Base-by-base conservation (phyloP, 1,140 invertebrate species). In the Bombus breviceps region DNA sequence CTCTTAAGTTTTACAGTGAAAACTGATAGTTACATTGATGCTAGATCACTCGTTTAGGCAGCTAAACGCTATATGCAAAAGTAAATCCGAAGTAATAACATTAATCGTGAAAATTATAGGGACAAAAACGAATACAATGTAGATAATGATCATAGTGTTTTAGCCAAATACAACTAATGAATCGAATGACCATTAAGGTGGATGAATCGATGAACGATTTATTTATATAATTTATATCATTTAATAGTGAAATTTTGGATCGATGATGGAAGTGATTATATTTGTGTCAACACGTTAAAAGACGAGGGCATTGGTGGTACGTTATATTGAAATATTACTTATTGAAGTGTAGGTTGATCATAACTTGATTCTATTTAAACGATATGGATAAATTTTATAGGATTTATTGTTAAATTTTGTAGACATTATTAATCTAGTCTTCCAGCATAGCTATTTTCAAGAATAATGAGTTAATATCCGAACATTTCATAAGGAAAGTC, bases 381-480 rank as follows among this genome's bases (percentile, higher is more conserved):
- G 22, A 57, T 18, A 15, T 74, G 53, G 43, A 83, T 82, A 76
- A 85, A 81, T 81, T 82, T 92, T 84, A 77, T 81, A 86, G 83
- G 66, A 77, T 81, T 90, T 47, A 62, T 86, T 85, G 81, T 91
- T 92, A 88, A 91, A 91, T 87, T 92, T 90, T 92, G 78, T 91
- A 91, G 78, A 91, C 85, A 87, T 86, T 88, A 92, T 81, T 92
- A 91, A 93, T 93, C 92, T 93, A 93, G 92, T 93, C 92, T 93
- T 93, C 92, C 92, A 91, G 78, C 77, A 74, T 89, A 91, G 83
- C 88, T 86, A 90, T 71, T 66, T 79, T 81, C 57, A 86, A 81
- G 69, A 5, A 41, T 62, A 86, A 73, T 34, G 37, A 68, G 22
- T 22, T 59, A 41, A 13, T 64, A 10, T 69, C 32, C 59, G n/a